A percentile compares a stretch with the other conserved stretches of the same genome.
phyloP scores from a whole-genome alignment of 2,113 vertebrate species.

The Rhinoderma darwinii region DNA sequence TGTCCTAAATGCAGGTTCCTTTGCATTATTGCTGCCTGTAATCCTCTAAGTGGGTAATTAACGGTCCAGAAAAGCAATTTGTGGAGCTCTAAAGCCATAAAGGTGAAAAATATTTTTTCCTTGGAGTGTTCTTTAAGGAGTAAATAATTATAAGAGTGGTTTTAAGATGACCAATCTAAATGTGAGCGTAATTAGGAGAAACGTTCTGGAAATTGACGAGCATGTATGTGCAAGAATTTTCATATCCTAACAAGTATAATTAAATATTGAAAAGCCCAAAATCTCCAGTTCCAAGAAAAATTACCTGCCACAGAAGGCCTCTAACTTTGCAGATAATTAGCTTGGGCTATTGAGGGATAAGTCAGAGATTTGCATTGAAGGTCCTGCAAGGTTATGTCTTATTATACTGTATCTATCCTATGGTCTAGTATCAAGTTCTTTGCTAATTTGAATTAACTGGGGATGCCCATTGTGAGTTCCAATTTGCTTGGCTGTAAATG shows the following conservation, averaged over 20 bases:
- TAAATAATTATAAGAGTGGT: conserved; percentile 79
- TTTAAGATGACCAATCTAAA: conserved; percentile 78
- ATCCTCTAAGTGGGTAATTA: conserved; percentile 81
- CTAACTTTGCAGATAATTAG: conserved; percentile 81
- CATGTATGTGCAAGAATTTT: conserved; percentile 73
- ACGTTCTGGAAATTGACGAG: conserved; percentile 69
- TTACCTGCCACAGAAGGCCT: conserved; percentile 75
- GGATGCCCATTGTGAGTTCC: conserved; percentile 75
- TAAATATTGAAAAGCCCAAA: conserved; percentile 83
- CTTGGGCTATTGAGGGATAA: conserved; percentile 69
- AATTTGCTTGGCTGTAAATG: conserved; percentile 76
- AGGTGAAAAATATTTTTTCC: conserved; percentile 77
- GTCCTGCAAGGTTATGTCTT: conserved; percentile 77
- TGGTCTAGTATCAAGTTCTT: conserved; percentile 75
- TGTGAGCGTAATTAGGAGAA: conserved; percentile 77
- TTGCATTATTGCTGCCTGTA: conserved; percentile 73
- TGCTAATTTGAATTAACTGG: conserved; percentile 81
- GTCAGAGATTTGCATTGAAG: conserved; percentile 69
- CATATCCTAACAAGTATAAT: conserved; percentile 78
- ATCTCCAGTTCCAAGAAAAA: conserved; percentile 77
- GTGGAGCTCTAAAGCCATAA: conserved; percentile 74
- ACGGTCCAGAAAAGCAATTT: conserved; percentile 77
- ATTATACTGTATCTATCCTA: conserved; percentile 73
- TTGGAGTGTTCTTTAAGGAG: conserved; percentile 79
- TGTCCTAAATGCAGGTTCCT: conserved; percentile 70